Conservation (phyloP, 2,888 invertebrate genomes). For the Phorcus lineatus region DNA sequence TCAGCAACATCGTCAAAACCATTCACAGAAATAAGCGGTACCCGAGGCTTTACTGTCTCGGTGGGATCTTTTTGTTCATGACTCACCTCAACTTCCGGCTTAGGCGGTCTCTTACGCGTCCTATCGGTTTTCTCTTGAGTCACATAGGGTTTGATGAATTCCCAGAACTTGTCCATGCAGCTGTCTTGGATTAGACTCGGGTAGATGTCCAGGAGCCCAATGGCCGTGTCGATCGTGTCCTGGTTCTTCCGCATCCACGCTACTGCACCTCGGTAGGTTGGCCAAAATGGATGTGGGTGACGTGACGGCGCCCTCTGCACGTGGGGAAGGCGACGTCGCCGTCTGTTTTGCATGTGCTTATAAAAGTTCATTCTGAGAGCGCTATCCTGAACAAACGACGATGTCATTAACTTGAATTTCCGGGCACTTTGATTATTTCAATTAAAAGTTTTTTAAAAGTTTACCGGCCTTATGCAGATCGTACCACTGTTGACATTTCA, state of each 20-base stretch:
- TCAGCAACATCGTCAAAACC: not conserved
- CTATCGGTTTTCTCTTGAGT: not conserved
- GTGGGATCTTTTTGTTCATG: not conserved
- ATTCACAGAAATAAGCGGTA: conserved; percentile 29
- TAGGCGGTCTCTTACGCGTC: not conserved
- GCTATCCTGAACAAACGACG: not conserved
- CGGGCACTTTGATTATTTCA: no score
- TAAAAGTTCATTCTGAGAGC: conserved; percentile 6
- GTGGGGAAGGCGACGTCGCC: conserved; percentile 30
- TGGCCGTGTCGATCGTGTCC: conserved; percentile 35
- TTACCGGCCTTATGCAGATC: no score
- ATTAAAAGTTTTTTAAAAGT: no score
- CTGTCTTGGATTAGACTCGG: conserved; percentile 39
- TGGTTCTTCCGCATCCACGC: conserved; percentile 41
- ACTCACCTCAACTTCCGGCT: not conserved
- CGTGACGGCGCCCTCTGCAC: conserved; percentile 12
- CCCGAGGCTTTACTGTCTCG: not conserved
- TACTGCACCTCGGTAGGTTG: conserved; percentile 38
- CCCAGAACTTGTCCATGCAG: conserved; percentile 32
- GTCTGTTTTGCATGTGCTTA: conserved; percentile 20
- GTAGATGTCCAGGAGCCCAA: conserved; percentile 38
- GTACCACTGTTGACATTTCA: no score
- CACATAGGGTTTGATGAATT: conserved; percentile 26
- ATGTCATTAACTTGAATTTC: not conserved
- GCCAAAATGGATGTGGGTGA: conserved; percentile 31